Conservation (phyloP, 1,140 invertebrate species). For the Littorina saxatilis region DNA sequence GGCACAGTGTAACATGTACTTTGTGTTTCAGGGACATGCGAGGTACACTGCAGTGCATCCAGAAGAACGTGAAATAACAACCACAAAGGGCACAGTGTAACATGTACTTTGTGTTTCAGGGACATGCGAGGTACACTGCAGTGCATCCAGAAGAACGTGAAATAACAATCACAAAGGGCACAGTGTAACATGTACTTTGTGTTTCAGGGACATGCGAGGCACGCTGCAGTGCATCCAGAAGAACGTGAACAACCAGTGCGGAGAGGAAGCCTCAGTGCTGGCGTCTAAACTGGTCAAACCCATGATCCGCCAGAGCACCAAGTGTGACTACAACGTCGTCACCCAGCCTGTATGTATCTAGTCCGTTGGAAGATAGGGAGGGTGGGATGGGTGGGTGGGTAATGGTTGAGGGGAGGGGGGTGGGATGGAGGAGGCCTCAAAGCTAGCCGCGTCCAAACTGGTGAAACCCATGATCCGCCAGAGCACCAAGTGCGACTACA, state of each 20-base stretch:
- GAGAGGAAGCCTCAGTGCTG: slow-evolving; percentile 38
- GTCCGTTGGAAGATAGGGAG: not conserved
- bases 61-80: too few relatives aligned
- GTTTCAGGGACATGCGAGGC: slow-evolving; percentile 37
- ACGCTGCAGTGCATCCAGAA: slow-evolving; percentile 40
- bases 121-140: slow-evolving; percentile 36
- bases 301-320: slow-evolving; percentile 46
- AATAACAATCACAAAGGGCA: too few relatives aligned
- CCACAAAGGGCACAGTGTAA: too few relatives aligned
- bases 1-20: too few relatives aligned
- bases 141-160: slow-evolving; percentile 34
- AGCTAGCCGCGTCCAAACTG: too few relatives aligned
- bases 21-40: too few relatives aligned
- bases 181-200: too few relatives aligned
- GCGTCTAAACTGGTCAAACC: slow-evolving; percentile 43
- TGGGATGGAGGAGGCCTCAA: too few relatives aligned
- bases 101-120: too few relatives aligned
- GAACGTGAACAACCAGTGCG: slow-evolving; percentile 41
- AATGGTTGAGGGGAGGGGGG: not conserved
- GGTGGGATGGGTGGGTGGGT: not conserved
- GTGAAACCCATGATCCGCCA: slow-evolving; percentile 43
- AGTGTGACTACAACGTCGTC: slow-evolving; percentile 41
- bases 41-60: too few relatives aligned
- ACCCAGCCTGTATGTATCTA: slow-evolving; percentile 20
- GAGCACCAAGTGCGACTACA: slow-evolving; percentile 43